These are phyloP conservation scores for Tenualosa ilisha DNA, from an alignment of 2,797 vertebrate species.

Conservation along the genomic window DNA sequence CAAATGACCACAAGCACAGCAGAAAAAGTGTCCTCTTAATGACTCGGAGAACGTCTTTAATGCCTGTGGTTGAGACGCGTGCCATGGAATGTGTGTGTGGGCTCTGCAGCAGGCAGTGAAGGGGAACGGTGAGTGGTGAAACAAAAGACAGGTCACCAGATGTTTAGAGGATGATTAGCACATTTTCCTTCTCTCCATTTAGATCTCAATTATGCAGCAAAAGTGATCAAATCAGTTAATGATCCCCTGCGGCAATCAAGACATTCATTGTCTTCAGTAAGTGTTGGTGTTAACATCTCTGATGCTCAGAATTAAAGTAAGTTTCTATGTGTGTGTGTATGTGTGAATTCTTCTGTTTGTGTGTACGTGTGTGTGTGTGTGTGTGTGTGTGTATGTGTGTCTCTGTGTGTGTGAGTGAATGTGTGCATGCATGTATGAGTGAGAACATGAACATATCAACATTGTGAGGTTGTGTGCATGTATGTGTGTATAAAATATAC, in stretches of 20 bases:
- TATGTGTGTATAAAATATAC: neutral
- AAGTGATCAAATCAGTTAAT: constrained; percentile 19
- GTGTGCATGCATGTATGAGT: neutral
- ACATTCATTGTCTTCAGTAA: constrained; percentile 5
- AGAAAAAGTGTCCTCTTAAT: constrained; percentile 1
- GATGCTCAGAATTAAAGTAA: neutral
- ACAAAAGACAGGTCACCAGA: constrained; percentile 14
- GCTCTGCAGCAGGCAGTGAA: neutral
- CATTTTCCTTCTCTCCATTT: neutral
- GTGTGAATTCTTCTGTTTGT: neutral
- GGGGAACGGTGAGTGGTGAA: neutral
- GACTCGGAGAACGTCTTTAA: neutral
- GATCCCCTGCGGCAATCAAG: neutral
- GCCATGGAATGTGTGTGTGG: neutral
- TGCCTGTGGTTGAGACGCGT: constrained; percentile 6
- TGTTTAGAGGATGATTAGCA: constrained; percentile 18
- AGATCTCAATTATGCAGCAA: constrained; percentile 14
- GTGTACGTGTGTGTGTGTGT: neutral
- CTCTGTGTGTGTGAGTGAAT: neutral
- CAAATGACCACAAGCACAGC: neutral
- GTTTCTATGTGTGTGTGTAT: neutral
- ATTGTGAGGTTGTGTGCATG: neutral
- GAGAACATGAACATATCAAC: too few species aligned
- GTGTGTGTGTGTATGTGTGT: neutral
- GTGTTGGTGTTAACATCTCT: constrained; percentile 3